Conservation (phyloP, 2,797 vertebrate genomes). For the Cirrhinus mrigala region DNA sequence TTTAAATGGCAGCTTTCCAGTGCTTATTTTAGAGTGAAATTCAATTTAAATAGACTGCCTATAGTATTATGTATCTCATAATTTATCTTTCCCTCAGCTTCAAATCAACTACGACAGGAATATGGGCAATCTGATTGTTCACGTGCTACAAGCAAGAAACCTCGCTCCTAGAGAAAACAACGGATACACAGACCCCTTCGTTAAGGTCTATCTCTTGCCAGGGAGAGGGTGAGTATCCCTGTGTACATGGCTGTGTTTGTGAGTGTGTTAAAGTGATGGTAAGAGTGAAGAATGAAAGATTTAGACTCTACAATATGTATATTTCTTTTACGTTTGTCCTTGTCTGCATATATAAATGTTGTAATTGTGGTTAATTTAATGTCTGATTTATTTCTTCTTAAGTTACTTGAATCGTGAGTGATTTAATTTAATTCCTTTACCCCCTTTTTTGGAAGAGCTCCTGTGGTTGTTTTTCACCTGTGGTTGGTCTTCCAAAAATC, state of each 20-base stretch:
- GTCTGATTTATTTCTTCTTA: slow-evolving; percentile 2
- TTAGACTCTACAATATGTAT: background rate
- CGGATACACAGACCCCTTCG: slow-evolving; percentile 97
- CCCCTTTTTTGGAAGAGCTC: background rate
- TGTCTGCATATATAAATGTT: slow-evolving; percentile 20
- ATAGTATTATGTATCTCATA: slow-evolving; percentile 19
- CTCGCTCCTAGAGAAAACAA: slow-evolving; percentile 93
- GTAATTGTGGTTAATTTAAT: slow-evolving; percentile 24
- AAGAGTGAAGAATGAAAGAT: slow-evolving; percentile 12
- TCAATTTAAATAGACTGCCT: background rate
- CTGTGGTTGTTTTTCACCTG: background rate
- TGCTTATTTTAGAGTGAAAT: slow-evolving; percentile 8
- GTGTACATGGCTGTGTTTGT: background rate
- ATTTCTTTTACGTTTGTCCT: slow-evolving; percentile 38
- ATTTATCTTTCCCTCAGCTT: slow-evolving; percentile 79
- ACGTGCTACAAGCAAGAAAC: slow-evolving; percentile 97
- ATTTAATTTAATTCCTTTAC: background rate
- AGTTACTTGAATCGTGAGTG: slow-evolving; percentile 3
- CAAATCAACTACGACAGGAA: slow-evolving; percentile 98
- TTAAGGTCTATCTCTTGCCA: slow-evolving; percentile 98
- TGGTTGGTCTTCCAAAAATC: background rate
- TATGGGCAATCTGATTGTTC: slow-evolving; percentile 96
- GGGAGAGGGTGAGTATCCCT: slow-evolving; percentile 90
- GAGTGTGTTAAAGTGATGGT: background rate
- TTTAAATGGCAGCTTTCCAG: background rate